Evolutionary conservation across 2,888 invertebrate genomes (phyloP).

Genomic region (Rhimphoctona megacephalus): DNA sequence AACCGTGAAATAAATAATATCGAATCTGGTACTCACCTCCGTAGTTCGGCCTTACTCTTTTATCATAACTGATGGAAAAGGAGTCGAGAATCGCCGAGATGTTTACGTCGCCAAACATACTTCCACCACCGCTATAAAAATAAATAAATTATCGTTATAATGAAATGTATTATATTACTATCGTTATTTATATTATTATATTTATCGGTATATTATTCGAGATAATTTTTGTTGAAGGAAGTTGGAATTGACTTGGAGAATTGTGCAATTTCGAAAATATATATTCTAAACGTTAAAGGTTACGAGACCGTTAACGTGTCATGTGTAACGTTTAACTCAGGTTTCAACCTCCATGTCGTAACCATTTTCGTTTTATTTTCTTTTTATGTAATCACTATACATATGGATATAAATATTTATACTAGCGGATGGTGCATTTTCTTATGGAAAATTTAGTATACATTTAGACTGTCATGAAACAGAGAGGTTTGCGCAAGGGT

Average conservation of each 20-base stretch:
- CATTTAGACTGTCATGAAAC: constrained; percentile 41
- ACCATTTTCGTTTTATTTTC: neutral
- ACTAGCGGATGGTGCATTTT: constrained; percentile 14
- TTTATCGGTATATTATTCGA: too few species aligned
- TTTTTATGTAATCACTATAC: neutral
- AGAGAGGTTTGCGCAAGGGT: constrained; percentile 48
- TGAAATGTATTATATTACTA: neutral
- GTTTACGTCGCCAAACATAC: constrained; percentile 96
- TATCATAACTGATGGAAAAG: constrained; percentile 98
- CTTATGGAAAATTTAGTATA: constrained; percentile 27
- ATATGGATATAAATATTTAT: constrained; percentile 25
- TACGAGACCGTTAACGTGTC: constrained; percentile 15
- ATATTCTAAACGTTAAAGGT: constrained; percentile 10
- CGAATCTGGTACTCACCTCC: constrained; percentile 91
- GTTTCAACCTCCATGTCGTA: constrained; percentile 5
- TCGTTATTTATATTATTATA: too few species aligned
- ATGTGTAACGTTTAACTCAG: neutral
- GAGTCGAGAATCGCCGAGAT: constrained; percentile 98
- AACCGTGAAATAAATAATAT: constrained; percentile 37
- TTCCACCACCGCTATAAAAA: constrained; percentile 88
- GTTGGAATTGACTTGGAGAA: neutral
- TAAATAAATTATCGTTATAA: constrained; percentile 83
- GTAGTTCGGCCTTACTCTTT: constrained; percentile 99
- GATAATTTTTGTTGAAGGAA: too few species aligned
- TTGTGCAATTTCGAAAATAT: neutral